Evolutionary conservation across 2,797 vertebrate species (phyloP).

Genomic region (Brotula barbata): DNA sequence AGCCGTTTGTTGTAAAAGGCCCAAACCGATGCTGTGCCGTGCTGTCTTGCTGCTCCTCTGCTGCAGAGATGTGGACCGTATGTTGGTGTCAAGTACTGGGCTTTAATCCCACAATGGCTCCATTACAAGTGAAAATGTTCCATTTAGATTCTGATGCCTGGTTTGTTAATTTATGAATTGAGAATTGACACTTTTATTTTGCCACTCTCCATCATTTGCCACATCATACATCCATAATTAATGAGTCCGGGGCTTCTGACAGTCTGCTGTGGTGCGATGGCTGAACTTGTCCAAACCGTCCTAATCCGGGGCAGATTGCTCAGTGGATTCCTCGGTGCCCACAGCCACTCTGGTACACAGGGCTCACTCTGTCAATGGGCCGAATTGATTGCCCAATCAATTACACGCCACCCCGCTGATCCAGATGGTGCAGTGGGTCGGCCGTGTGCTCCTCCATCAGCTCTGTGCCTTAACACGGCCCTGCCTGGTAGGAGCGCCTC

Average conservation of each 20-base stretch:
- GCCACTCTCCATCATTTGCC: slow-evolving; percentile 41
- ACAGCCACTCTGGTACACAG: slow-evolving; percentile 19
- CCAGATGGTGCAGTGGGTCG: slow-evolving; percentile 26
- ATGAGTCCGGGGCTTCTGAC: slow-evolving; percentile 35
- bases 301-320: slow-evolving; percentile 34
- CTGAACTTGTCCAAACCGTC: slow-evolving; percentile 39
- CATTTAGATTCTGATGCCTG: slow-evolving; percentile 28
- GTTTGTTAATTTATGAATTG: slow-evolving; percentile 44
- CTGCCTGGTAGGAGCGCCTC: slow-evolving; percentile 41
- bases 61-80: slow-evolving; percentile 60
- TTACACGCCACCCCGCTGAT: slow-evolving; percentile 38
- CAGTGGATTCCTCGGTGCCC: slow-evolving; percentile 23
- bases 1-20: slow-evolving; percentile 63
- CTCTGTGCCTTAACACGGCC: slow-evolving; percentile 10
- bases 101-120: slow-evolving; percentile 11
- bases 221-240: slow-evolving; percentile 59
- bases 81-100: slow-evolving; percentile 33
- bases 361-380: slow-evolving; percentile 1
- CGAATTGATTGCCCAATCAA: slow-evolving; percentile 16
- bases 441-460: slow-evolving; percentile 11
- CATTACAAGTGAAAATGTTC: slow-evolving; percentile 5
- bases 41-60: slow-evolving; percentile 43
- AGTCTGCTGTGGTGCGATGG: slow-evolving; percentile 23
- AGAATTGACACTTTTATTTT: slow-evolving; percentile 45
- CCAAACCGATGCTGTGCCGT: slow-evolving; percentile 65